Evolutionary conservation across 2,888 invertebrate genomes (phyloP).

Genomic region (Drosophila kanekoi): DNA sequence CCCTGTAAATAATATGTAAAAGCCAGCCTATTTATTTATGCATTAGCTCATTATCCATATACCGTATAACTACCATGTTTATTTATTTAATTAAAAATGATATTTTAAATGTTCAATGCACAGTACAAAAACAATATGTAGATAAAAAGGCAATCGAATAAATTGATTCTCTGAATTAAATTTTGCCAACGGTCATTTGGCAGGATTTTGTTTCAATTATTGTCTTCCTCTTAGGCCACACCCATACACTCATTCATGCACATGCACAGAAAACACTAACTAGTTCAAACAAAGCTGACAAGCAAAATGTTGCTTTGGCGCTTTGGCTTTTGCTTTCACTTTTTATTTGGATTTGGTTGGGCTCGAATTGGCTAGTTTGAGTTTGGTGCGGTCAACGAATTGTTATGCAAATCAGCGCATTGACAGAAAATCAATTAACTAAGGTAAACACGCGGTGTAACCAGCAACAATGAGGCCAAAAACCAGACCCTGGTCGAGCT

Average conservation of each 20-base stretch:
- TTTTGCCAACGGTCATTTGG: constrained; percentile 45
- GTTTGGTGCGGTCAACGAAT: constrained; percentile 41
- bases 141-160: constrained; percentile 30
- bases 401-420: constrained; percentile 74
- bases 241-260: neutral
- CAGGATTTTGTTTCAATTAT: constrained; percentile 33
- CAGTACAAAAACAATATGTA: too few relatives aligned
- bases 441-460: constrained; percentile 64
- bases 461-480: constrained; percentile 57
- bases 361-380: constrained; percentile 4
- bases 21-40: constrained; percentile 25
- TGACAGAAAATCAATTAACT: constrained; percentile 79
- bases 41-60: constrained; percentile 20
- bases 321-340: constrained; percentile 37
- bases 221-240: neutral
- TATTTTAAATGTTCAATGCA: constrained; percentile 26
- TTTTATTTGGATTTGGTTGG: constrained; percentile 29
- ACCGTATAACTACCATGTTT: constrained; percentile 1
- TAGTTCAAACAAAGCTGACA: constrained; percentile 37
- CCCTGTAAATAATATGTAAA: neutral
- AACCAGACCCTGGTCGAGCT: constrained; percentile 16
- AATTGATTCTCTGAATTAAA: constrained; percentile 51
- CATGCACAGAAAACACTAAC: constrained; percentile 2
- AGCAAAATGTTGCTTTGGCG: constrained; percentile 23
- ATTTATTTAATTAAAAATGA: constrained; percentile 14